Percentiles rank a stretch among this genome's conserved stretches.
Evolutionary conservation across 2,888 invertebrate species (phyloP).

Genomic region (Margaritifera margaritifera): DNA sequence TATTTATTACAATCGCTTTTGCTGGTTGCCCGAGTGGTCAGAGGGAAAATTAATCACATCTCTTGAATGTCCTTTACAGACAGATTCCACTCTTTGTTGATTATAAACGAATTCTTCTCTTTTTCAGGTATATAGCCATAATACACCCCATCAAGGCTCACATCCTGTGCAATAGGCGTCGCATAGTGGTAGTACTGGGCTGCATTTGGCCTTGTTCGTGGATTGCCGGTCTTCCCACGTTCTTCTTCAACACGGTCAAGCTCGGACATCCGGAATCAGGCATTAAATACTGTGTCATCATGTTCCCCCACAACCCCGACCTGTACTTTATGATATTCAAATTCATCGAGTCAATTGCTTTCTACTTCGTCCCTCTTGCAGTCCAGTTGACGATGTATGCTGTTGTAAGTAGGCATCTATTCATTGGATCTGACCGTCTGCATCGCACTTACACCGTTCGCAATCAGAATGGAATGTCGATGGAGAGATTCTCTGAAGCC

Average conservation of each 20-base stretch:
- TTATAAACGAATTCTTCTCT: conserved; percentile 6
- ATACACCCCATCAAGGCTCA: conserved; percentile 73
- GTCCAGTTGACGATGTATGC: conserved; percentile 69
- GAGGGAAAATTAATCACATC: too few relatives aligned
- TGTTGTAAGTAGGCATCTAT: conserved; percentile 67
- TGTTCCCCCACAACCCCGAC: conserved; percentile 55
- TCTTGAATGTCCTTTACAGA: too few relatives aligned
- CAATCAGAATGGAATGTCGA: conserved; percentile 47
- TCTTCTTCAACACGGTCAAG: conserved; percentile 65
- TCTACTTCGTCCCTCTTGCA: conserved; percentile 70
- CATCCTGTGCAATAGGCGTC: conserved; percentile 68
- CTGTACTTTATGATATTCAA: conserved; percentile 62
- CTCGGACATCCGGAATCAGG: conserved; percentile 41
- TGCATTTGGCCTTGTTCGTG: conserved; percentile 70
- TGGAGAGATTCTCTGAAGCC: conserved; percentile 58
- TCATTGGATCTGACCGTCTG: conserved; percentile 61
- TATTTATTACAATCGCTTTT: too few relatives aligned
- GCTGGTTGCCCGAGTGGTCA: too few relatives aligned
- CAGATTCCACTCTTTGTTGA: neutral
- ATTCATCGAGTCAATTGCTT: conserved; percentile 67
- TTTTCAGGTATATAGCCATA: conserved; percentile 72
- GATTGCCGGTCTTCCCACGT: conserved; percentile 67
- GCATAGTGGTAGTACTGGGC: conserved; percentile 66
- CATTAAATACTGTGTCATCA: conserved; percentile 64
- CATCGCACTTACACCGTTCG: conserved; percentile 53